Base-by-base conservation (phyloP, 2,113 vertebrate genomes). In the Chlamydotis undulata region DNA sequence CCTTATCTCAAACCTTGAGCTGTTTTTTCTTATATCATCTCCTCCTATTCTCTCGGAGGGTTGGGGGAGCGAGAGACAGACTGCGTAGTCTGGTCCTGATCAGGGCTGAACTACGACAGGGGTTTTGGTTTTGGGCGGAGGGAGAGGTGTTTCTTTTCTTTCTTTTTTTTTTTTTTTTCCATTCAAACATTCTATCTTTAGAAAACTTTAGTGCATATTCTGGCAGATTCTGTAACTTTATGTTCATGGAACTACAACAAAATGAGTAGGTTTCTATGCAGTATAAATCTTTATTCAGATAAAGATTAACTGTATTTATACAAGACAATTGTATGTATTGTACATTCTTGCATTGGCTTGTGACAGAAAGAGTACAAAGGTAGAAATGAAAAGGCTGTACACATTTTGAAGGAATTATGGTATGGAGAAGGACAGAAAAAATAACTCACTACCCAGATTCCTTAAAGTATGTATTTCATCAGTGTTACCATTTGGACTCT, bases 61-160 rank as follows among this genome's bases (percentile, higher is more conserved):
- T n/a, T n/a, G n/a, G n/a, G n/a, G n/a, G n/a, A n/a, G n/a, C n/a
- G n/a, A n/a, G n/a, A n/a, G n/a, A n/a, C n/a, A n/a, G n/a, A n/a
- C n/a, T n/a, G n/a, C n/a, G n/a, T n/a, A n/a, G n/a, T n/a, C n/a
- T n/a, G n/a, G n/a, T n/a, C n/a, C n/a, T n/a, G n/a, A n/a, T n/a
- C n/a, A n/a, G n/a, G n/a, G n/a, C n/a, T n/a, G n/a, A n/a, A n/a
- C n/a, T n/a, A n/a, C n/a, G n/a, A n/a, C n/a, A n/a, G 0, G 11
- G 31, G 12, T 10, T 43, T 63, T 9, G 53, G 64, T 69, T 19
- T 3, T 22, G 10, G 4, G 28, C 5, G 21, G 7, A 2, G 6
- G 10, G 0, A 12, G 5, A 2, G 12, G 2, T 24, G 5, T 3
- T 3, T 24, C 1, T 13, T 24, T 2, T 12, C 6, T 28, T 28